Percentiles rank a stretch among this genome's conserved stretches.
These are phyloP conservation scores for Liopterus haemorrhoidalis DNA, from an alignment of 2,888 invertebrate genomes.

Conservation along the genomic window DNA sequence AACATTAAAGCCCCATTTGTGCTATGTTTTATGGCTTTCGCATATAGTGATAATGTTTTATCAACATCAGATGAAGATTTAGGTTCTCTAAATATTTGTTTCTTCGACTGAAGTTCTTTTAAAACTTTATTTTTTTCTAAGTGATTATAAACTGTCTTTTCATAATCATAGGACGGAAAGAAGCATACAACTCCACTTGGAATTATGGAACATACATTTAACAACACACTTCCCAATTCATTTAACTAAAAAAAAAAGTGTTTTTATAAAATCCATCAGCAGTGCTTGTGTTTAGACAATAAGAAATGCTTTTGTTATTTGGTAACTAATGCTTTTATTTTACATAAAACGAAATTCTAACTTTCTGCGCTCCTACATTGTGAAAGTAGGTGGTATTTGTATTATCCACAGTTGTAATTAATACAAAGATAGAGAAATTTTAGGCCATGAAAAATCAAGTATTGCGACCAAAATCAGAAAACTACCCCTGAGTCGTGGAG, in stretches of 20 bases:
- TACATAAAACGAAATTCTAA: too few species aligned
- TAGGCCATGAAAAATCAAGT: too few species aligned
- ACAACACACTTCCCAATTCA: constrained; percentile 66
- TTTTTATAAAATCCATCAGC: constrained; percentile 11
- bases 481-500: too few species aligned
- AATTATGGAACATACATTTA: constrained; percentile 70
- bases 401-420: too few species aligned
- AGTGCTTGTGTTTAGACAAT: too few species aligned
- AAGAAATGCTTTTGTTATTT: too few species aligned
- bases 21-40: constrained; percentile 48
- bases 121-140: constrained; percentile 58
- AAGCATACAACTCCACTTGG: constrained; percentile 92
- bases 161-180: constrained; percentile 89
- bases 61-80: constrained; percentile 67
- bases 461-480: too few species aligned
- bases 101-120: constrained; percentile 61
- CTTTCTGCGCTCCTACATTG: too few species aligned
- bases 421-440: too few species aligned
- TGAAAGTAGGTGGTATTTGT: too few species aligned
- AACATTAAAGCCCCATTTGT: constrained; percentile 72
- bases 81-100: constrained; percentile 72
- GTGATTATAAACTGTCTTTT: constrained; percentile 61
- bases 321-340: too few species aligned
- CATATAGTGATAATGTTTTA: constrained; percentile 63
- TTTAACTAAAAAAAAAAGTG: constrained; percentile 55